Evolutionary conservation across 2,888 invertebrate genomes (phyloP), one percentile per base, ranked within the genome.

Genomic region (Phyllotreta cruciferae): DNA sequence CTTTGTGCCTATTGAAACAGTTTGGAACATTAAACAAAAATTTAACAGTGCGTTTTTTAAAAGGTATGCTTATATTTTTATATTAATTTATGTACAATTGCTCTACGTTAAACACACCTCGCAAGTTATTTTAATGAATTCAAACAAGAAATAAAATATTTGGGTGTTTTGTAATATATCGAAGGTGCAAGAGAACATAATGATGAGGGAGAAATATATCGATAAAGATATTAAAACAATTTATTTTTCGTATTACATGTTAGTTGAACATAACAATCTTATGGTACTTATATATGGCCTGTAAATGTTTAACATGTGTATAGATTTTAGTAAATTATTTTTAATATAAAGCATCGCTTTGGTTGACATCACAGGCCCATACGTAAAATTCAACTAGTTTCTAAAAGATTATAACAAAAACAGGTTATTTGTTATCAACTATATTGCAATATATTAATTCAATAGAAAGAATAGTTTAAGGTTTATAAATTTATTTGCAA

Each of bases 211-310:
- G 63, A 38, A 55, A 63, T 55, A 54, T 57, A 42, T 63, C 60
- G 56, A 47, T 54, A 57, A 67, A 64, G 64, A 67, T 67, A 64
- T 64, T 67, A 63, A 64, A 67, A 67, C 66, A 67, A 67, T 67
- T 64, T 62, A 64, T 64, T 66, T 41, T 42, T 60, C 44, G 60
- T 58, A 66, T 54, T 68, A 68, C 66, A 68, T 62, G 57, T 66
- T 60, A 68, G 66, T 79, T 79, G 78, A 80, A 78, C 77, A 78
- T 79, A 80, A 80, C 79, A 80, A 79, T 78, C 77, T 24, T 24
- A 24, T 24, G n/a, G 24, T 24, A 24, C 24, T 24, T 79, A 45
- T 77, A 74, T 74, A 74, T 75, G 73, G 74, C 76, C 75, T 73
- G 74, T 76, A 74, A 74, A 77, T 75, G 74, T 70, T 58, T 70